These are phyloP conservation scores for Tridacna crocea DNA, from an alignment of 2,888 invertebrate species.

Conservation along the genomic window DNA sequence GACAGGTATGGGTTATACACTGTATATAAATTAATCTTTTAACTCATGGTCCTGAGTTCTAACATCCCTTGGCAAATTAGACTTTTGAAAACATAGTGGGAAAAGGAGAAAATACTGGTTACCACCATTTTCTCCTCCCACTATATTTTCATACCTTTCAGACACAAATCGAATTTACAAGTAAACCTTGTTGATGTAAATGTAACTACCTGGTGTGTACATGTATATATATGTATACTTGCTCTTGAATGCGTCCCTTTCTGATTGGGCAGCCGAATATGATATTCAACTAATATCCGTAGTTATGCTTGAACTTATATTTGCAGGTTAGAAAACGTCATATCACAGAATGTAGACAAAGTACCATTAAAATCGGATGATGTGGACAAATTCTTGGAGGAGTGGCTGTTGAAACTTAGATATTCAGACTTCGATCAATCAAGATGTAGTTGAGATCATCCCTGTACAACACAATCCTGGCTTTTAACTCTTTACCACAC, in stretches of 20 bases:
- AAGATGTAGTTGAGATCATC: neutral
- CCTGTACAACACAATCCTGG: neutral
- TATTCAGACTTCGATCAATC: conserved; percentile 33
- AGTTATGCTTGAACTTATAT: neutral
- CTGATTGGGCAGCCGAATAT: too few relatives aligned
- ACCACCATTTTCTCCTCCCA: neutral
- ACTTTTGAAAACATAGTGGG: neutral
- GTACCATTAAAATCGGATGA: conserved; percentile 33
- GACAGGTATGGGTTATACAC: conserved; percentile 46
- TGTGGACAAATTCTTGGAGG: conserved; percentile 35
- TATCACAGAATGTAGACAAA: conserved; percentile 22
- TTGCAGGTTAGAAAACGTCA: conserved; percentile 43
- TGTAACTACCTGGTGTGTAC: too few relatives aligned
- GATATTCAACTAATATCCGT: neutral
- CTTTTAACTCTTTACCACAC: too few relatives aligned
- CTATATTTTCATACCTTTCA: neutral
- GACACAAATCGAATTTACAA: too few relatives aligned
- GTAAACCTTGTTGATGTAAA: too few relatives aligned
- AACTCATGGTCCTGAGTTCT: neutral
- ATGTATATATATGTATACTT: too few relatives aligned
- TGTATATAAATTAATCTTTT: neutral
- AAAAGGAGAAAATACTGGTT: neutral
- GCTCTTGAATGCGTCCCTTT: too few relatives aligned
- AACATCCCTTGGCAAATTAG: neutral
- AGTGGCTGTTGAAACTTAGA: conserved; percentile 53